A percentile compares a stretch with the other conserved stretches of the same genome.
These are phyloP conservation scores for Centroberyx gerrardi DNA, from an alignment of 2,797 vertebrate genomes.

Conservation along the genomic window DNA sequence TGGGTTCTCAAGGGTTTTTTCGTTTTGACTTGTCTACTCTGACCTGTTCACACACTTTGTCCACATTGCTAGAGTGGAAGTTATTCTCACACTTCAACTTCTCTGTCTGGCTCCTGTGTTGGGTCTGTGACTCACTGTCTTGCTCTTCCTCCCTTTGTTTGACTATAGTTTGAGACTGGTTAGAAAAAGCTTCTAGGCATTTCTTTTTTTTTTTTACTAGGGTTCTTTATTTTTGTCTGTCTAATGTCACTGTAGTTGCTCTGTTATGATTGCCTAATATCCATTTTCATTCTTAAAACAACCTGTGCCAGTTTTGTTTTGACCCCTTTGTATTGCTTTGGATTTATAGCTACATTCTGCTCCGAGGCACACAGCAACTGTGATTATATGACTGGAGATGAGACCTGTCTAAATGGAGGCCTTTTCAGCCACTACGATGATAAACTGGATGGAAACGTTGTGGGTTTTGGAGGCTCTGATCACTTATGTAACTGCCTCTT, in stretches of 20 bases:
- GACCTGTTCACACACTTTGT: conserved; percentile 50
- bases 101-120: conserved; percentile 62
- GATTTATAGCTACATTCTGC: conserved; percentile 3
- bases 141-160: conserved; percentile 72
- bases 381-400: conserved; percentile 12
- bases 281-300: neutral
- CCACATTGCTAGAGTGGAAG: conserved; percentile 44
- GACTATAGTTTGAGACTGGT: conserved; percentile 40
- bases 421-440: conserved; percentile 28
- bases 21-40: conserved; percentile 38
- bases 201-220: neutral
- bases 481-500: conserved; percentile 74
- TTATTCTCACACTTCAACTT: conserved; percentile 67
- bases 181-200: neutral
- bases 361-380: neutral
- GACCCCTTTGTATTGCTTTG: neutral
- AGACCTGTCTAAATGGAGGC: conserved; percentile 31
- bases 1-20: conserved; percentile 9
- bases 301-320: conserved; percentile 1
- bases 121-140: conserved; percentile 52
- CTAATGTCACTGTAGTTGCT: neutral
- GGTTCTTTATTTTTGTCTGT: neutral
- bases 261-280: neutral
- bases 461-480: conserved; percentile 54
- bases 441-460: conserved; percentile 44